Conservation (phyloP, 2,113 vertebrate genomes). For the Cricetomys ansorgei region DNA sequence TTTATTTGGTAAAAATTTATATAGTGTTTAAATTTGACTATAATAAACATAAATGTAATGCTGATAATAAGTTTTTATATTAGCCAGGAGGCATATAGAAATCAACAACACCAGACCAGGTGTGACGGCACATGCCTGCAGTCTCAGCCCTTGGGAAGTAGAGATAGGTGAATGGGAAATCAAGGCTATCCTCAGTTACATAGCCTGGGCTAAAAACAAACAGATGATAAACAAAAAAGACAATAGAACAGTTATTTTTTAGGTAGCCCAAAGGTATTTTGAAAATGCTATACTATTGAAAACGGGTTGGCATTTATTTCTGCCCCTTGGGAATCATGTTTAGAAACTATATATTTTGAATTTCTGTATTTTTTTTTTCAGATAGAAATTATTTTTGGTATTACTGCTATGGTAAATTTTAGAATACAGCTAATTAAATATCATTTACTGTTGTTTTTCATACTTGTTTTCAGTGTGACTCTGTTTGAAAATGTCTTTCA, state of each 20-base stretch:
- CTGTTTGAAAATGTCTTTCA: conserved; percentile 81
- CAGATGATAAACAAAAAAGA: background rate
- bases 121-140: background rate
- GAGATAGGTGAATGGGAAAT: background rate
- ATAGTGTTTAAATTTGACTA: background rate
- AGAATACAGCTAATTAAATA: conserved; percentile 43
- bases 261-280: conserved; percentile 12
- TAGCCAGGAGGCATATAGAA: background rate
- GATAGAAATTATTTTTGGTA: background rate
- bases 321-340: background rate
- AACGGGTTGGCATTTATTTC: conserved; percentile 37
- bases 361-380: background rate
- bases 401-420: conserved; percentile 10
- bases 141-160: background rate
- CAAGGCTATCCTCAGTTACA: background rate
- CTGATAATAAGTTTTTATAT: conserved; percentile 5
- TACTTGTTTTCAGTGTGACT: conserved; percentile 33
- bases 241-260: conserved; percentile 6
- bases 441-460: conserved; percentile 5
- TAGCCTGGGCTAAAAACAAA: background rate
- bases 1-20: background rate
- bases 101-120: background rate
- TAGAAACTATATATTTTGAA: conserved; percentile 8
- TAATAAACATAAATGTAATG: conserved; percentile 13
- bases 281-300: conserved; percentile 45